A percentile compares a stretch with the other conserved stretches of the same genome.
phyloP scores from a whole-genome alignment of 2,797 vertebrate species.

The Cyprinella venusta region DNA sequence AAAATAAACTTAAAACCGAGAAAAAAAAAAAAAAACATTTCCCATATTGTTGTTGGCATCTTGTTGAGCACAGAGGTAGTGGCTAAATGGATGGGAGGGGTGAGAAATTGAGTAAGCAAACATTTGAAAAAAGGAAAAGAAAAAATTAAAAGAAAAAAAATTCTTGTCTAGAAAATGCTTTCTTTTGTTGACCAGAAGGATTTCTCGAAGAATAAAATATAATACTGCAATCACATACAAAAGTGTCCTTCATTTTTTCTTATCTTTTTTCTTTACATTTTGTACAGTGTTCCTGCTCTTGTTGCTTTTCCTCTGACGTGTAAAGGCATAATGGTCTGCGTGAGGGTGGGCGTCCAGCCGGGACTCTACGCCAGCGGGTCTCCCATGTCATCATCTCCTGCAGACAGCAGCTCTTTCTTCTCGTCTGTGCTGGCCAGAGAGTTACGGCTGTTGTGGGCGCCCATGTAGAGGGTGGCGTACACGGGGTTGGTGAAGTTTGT shows the following conservation, averaged over 20 bases:
- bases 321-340: slow-evolving; percentile 67
- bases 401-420: slow-evolving; percentile 94
- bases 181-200: slow-evolving; percentile 73
- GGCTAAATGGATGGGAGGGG: slow-evolving; percentile 73
- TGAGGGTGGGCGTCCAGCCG: slow-evolving; percentile 60
- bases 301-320: slow-evolving; percentile 74
- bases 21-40: slow-evolving; percentile 72
- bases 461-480: slow-evolving; percentile 98
- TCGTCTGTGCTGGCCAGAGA: slow-evolving; percentile 98
- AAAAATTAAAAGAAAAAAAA: slow-evolving; percentile 62
- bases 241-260: slow-evolving; percentile 94
- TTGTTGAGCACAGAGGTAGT: slow-evolving; percentile 83
- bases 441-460: slow-evolving; percentile 94
- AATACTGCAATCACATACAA: slow-evolving; percentile 99
- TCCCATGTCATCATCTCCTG: slow-evolving; percentile 90
- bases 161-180: slow-evolving; percentile 77
- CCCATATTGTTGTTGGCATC: slow-evolving; percentile 68
- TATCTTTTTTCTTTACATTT: slow-evolving; percentile 90
- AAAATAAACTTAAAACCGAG: slow-evolving; percentile 71
- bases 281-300: slow-evolving; percentile 88
- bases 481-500: slow-evolving; percentile 99
- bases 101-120: slow-evolving; percentile 65
- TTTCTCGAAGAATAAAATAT: slow-evolving; percentile 89
- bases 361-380: slow-evolving; percentile 91
- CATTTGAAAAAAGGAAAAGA: slow-evolving; percentile 68